A percentile compares a stretch with the other conserved stretches of the same genome.
Evolutionary conservation across 2,797 vertebrate genomes (phyloP).

Genomic region (Cossypha niveicapilla): DNA sequence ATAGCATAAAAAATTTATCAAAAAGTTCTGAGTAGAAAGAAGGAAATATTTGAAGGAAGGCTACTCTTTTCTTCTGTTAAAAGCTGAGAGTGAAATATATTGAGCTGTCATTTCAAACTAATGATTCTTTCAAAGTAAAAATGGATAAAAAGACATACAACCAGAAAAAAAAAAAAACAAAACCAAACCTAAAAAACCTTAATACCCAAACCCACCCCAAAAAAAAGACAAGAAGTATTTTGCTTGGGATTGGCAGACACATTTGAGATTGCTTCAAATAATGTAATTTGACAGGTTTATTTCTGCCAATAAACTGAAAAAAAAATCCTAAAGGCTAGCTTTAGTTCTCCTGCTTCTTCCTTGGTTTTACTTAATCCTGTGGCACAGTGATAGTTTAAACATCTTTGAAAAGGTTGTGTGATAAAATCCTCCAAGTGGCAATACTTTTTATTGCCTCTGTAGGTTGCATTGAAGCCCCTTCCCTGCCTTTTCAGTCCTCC

Average conservation of each 20-base stretch:
- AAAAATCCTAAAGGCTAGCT: neutral
- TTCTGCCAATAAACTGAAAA: neutral
- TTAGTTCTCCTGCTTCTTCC: neutral
- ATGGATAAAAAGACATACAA: neutral
- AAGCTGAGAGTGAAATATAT: neutral
- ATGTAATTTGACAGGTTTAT: neutral
- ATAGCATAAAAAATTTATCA: neutral
- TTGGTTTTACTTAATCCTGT: neutral
- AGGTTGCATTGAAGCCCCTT: neutral
- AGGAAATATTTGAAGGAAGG: neutral
- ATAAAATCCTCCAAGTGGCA: neutral
- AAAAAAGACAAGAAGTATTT: neutral
- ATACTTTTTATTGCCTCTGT: neutral
- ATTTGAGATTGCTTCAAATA: neutral
- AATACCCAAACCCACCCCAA: fast-evolving
- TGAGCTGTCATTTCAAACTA: neutral
- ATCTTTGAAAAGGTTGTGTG: neutral
- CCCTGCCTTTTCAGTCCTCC: neutral
- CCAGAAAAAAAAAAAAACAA: neutral
- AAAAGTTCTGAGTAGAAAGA: neutral
- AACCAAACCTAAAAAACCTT: neutral
- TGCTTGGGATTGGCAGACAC: neutral
- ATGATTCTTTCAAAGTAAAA: neutral
- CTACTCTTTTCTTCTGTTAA: neutral
- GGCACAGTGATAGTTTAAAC: neutral